These are phyloP conservation scores for Perca fluviatilis DNA, from an alignment of 2,113 vertebrate species.

Conservation along the genomic window DNA sequence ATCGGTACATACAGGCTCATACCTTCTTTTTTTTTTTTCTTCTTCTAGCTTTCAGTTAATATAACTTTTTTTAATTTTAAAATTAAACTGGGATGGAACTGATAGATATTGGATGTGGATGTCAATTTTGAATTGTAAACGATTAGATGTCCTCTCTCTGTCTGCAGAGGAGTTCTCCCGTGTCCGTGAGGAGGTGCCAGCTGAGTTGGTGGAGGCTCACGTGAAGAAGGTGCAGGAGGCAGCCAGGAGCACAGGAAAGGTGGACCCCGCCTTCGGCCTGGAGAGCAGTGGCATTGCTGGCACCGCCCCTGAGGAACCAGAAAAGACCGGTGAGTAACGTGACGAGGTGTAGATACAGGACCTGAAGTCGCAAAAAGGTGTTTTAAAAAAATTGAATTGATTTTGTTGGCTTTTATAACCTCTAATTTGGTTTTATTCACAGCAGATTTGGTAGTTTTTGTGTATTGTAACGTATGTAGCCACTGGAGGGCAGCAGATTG, in stretches of 20 bases:
- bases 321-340: constrained; percentile 87
- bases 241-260: constrained; percentile 91
- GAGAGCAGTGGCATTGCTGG: constrained; percentile 97
- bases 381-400: too few species aligned
- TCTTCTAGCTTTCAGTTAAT: too few species aligned
- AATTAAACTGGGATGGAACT: too few species aligned
- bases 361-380: too few species aligned
- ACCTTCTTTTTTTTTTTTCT: background rate
- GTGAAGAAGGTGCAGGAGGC: constrained; percentile 98
- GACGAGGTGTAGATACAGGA: background rate
- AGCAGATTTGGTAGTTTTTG: background rate
- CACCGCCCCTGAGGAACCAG: constrained; percentile 92
- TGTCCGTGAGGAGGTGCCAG: constrained; percentile 94
- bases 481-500: constrained; percentile 69
- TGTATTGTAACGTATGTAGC: background rate
- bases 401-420: background rate
- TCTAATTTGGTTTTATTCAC: background rate
- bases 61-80: too few species aligned
- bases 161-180: constrained; percentile 95
- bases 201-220: constrained; percentile 96
- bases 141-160: background rate
- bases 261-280: constrained; percentile 92
- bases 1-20: background rate
- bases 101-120: too few species aligned
- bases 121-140: background rate